These are phyloP conservation scores for Protomyctophum bolini DNA, from an alignment of 2,113 vertebrate species.

Conservation along the genomic window DNA sequence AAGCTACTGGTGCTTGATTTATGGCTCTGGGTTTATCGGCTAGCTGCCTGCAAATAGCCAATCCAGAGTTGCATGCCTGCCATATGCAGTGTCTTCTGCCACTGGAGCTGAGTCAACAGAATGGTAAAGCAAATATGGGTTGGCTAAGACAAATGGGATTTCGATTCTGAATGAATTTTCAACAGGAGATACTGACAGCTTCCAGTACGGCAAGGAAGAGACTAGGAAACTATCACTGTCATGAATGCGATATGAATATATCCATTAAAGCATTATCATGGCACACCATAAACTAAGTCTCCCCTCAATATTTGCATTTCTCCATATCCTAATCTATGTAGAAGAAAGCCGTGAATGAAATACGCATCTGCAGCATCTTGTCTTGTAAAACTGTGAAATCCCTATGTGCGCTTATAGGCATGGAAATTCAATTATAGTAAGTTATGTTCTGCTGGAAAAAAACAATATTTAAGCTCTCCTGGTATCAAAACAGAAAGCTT, in stretches of 20 bases:
- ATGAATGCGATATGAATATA: background rate
- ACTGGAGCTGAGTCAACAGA: constrained; percentile 32
- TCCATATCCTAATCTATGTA: background rate
- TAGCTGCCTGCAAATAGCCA: constrained; percentile 52
- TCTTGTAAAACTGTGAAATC: background rate
- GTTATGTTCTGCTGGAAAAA: too few relatives aligned
- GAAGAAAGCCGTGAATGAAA: background rate
- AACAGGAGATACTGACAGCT: constrained; percentile 3
- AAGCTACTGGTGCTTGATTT: constrained; percentile 54
- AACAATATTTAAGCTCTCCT: too few relatives aligned
- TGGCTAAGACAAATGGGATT: background rate
- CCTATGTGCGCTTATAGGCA: too few relatives aligned
- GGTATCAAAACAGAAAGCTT: too few relatives aligned
- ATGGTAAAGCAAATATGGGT: background rate
- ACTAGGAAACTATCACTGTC: background rate
- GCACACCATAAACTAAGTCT: background rate
- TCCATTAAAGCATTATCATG: background rate
- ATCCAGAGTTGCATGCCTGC: constrained; percentile 14
- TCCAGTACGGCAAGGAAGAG: constrained; percentile 1
- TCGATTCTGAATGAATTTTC: constrained; percentile 1
- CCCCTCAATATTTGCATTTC: background rate
- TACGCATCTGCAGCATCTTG: background rate
- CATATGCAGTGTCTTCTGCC: constrained; percentile 9
- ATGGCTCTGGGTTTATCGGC: constrained; percentile 63
- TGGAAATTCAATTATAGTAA: too few relatives aligned